phyloP scores from a whole-genome alignment of 1,140 invertebrate genomes.

The Eurosta solidaginis region DNA sequence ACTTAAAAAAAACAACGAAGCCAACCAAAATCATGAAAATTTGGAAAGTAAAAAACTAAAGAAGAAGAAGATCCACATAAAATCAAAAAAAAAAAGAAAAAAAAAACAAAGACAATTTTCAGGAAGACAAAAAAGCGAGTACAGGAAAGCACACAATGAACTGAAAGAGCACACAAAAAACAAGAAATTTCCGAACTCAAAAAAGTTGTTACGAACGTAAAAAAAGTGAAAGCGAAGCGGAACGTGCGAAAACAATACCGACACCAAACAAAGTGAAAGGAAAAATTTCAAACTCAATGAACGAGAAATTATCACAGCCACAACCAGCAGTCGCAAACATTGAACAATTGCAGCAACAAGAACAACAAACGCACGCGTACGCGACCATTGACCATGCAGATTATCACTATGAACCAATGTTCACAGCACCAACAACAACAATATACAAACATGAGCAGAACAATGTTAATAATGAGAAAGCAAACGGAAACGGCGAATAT shows the following conservation, averaged over 20 bases:
- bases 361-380: background rate
- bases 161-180: background rate
- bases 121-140: too few relatives aligned
- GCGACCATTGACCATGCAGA: constrained; percentile 4
- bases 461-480: background rate
- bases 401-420: background rate
- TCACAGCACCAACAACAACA: background rate
- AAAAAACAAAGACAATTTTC: too few relatives aligned
- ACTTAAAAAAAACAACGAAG: too few relatives aligned
- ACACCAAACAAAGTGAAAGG: background rate
- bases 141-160: constrained; percentile 9
- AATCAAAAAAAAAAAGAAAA: too few relatives aligned
- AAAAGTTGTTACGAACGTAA: too few relatives aligned
- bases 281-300: constrained; percentile 18
- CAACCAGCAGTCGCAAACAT: background rate
- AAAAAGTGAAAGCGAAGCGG: background rate
- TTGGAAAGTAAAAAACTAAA: too few relatives aligned
- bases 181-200: too few relatives aligned
- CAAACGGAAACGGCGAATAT: background rate
- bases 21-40: too few relatives aligned
- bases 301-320: constrained; percentile 25
- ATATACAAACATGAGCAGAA: background rate
- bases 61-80: too few relatives aligned
- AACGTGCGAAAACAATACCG: background rate
- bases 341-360: background rate